Percentiles rank a stretch among this genome's conserved stretches.
phyloP scores from a whole-genome alignment of 1,140 invertebrate genomes.

The Eciton burchellii region DNA sequence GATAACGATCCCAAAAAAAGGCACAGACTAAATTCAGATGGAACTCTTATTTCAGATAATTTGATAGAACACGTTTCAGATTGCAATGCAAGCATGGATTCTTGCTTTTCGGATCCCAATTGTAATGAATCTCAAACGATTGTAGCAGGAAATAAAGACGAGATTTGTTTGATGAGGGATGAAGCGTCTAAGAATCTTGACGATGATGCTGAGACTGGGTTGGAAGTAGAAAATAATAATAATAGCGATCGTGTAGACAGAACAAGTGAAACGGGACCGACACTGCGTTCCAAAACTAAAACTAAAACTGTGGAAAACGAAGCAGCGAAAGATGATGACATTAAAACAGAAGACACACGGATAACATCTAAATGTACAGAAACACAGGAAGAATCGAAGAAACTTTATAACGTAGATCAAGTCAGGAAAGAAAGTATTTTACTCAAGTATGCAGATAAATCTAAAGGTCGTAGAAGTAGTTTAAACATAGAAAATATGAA shows the following conservation, averaged over 20 bases:
- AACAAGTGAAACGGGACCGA: slow-evolving; percentile 77
- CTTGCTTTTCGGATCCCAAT: slow-evolving; percentile 87
- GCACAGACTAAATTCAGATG: slow-evolving; percentile 87
- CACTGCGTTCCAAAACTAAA: slow-evolving; percentile 83
- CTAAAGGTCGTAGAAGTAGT: slow-evolving; percentile 80
- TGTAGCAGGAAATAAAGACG: slow-evolving; percentile 66
- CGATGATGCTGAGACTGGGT: slow-evolving; percentile 79
- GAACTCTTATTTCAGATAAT: slow-evolving; percentile 86
- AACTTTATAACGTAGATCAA: slow-evolving; percentile 68
- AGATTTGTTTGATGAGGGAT: slow-evolving; percentile 74
- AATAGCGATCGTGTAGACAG: slow-evolving; percentile 78
- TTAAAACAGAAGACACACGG: slow-evolving; percentile 51
- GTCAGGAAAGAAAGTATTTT: slow-evolving; percentile 78
- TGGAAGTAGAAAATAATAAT: slow-evolving; percentile 79
- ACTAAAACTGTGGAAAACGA: slow-evolving; percentile 76
- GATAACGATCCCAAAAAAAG: slow-evolving; percentile 85
- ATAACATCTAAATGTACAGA: slow-evolving; percentile 55
- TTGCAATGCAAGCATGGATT: slow-evolving; percentile 84
- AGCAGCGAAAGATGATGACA: slow-evolving; percentile 66
- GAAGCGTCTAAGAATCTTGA: slow-evolving; percentile 82
- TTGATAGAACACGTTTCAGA: slow-evolving; percentile 87
- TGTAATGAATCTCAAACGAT: slow-evolving; percentile 72
- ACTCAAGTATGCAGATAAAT: slow-evolving; percentile 76
- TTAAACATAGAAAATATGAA: slow-evolving; percentile 81
- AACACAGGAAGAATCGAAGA: slow-evolving; percentile 66